These are phyloP conservation scores for Apogon talboti DNA, from an alignment of 2,797 vertebrate genomes.

Conservation along the genomic window DNA sequence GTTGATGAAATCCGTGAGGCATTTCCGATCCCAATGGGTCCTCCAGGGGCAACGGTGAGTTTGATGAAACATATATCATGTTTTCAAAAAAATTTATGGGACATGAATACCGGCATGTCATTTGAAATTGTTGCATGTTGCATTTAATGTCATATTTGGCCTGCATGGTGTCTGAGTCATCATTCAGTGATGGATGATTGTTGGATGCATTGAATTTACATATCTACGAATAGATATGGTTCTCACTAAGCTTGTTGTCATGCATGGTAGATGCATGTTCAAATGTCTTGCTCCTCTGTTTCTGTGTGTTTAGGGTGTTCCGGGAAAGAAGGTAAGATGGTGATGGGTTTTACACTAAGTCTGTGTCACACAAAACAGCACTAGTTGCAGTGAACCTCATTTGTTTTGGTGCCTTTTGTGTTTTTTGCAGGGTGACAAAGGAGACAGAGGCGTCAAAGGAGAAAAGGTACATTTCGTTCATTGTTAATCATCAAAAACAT, in stretches of 20 bases:
- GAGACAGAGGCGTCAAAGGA: conserved; percentile 79
- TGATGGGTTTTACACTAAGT: conserved; percentile 8
- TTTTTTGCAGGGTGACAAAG: conserved; percentile 82
- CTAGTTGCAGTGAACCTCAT: conserved; percentile 8
- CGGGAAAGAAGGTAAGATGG: conserved; percentile 81
- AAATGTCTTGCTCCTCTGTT: conserved; percentile 55
- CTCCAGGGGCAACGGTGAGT: conserved; percentile 82
- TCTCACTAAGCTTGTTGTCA: conserved; percentile 27
- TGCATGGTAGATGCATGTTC: conserved; percentile 62
- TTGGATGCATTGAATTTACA: conserved; percentile 26
- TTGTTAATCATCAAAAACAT: conserved; percentile 12
- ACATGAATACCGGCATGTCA: conserved; percentile 23
- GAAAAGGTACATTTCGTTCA: conserved; percentile 73
- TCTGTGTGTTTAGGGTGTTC: conserved; percentile 78
- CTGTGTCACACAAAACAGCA: not conserved
- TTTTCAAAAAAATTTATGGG: conserved; percentile 18
- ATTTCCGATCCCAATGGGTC: conserved; percentile 84
- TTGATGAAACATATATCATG: not conserved
- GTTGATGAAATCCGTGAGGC: conserved; percentile 78
- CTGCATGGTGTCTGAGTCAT: conserved; percentile 32
- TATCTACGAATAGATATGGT: conserved; percentile 9
- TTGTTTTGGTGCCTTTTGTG: conserved; percentile 16
- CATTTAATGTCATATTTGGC: conserved; percentile 19
- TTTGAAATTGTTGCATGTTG: conserved; percentile 34
- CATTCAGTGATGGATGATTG: conserved; percentile 24